A percentile compares a stretch with the other conserved stretches of the same genome.
These are phyloP conservation scores for Ranitomeya variabilis DNA, from an alignment of 2,113 vertebrate species.

Conservation along the genomic window DNA sequence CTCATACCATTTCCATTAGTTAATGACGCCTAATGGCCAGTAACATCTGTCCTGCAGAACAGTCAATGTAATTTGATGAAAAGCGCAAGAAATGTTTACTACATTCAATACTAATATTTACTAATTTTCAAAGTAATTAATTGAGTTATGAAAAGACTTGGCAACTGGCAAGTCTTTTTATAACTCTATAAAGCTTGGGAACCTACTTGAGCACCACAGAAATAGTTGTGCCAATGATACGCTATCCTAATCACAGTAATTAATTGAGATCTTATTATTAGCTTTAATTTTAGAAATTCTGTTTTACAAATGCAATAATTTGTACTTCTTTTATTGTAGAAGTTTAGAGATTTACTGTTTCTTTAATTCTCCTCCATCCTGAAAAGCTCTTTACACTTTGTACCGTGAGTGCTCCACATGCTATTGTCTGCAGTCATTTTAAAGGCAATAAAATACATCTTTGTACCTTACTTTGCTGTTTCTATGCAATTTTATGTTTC, in stretches of 20 bases:
- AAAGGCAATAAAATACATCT: background rate
- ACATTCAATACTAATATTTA: background rate
- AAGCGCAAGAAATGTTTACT: background rate
- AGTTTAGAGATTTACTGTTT: background rate
- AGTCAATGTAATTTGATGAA: background rate
- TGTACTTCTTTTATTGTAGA: background rate
- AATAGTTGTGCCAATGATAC: too few species aligned
- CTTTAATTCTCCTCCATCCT: constrained; percentile 5
- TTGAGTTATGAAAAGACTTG: too few species aligned
- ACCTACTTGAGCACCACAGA: too few species aligned
- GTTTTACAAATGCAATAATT: background rate
- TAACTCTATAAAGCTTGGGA: too few species aligned
- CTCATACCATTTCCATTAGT: background rate
- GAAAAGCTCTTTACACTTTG: background rate
- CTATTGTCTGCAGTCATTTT: background rate
- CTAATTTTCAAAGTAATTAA: too few species aligned
- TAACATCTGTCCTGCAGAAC: background rate
- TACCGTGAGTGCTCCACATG: background rate
- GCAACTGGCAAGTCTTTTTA: too few species aligned
- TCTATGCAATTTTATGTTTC: background rate
- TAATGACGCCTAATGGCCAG: background rate
- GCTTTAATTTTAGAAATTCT: background rate
- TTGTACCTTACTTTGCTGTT: background rate
- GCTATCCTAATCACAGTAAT: background rate
- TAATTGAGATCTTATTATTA: background rate